Evolutionary conservation across 2,888 invertebrate species (phyloP), one percentile per base, ranked within the genome.

Genomic region (Xestia c-nigrum): DNA sequence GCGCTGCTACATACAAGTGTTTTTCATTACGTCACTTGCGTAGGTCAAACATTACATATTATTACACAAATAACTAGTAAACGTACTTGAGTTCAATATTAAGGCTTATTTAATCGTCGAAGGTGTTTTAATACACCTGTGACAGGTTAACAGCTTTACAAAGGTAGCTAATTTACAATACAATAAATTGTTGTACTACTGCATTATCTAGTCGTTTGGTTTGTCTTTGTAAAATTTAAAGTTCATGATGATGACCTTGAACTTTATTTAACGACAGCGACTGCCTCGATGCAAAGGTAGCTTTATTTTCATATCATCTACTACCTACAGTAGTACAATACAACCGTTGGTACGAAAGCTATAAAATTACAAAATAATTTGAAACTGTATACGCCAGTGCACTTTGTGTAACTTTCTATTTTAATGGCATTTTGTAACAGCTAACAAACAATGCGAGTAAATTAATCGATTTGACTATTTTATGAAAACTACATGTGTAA

Each of bases 201-300:
- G 73, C 81, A 77, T 85, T 82, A 85, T 82, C 52, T 78, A 82
- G 70, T 64, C n/a, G 52, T 70, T 67, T 70, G 21, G 64, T 74
- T 65, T 69, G 74, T 69, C 52, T 76, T 76, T 81, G 61, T 73
- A 71, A 66, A 75, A 69, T 80, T 80, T 84, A 88, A 89, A 90
- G 88, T 88, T 90, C 88, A 90, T 72, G 88, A 82, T 71, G 71
- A 64, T 61, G 81, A 77, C 90, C 90, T 85, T 89, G 90, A 90
- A 89, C 90, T 91, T 90, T 78, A 76, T 74, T 57, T 73, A 57
- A 55, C 46, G 70, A 67, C 74, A 69, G 75, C 67, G 73, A 80
- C 59, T 76, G 76, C 75, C 66, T 77, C 59, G 59, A 74, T 74
- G 63, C 61, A 74, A 75, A 83, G 68, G 64, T 68, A 85, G 65